These are phyloP conservation scores for Oryzaephilus surinamensis DNA, from an alignment of 1,140 invertebrate genomes.

Conservation along the genomic window DNA sequence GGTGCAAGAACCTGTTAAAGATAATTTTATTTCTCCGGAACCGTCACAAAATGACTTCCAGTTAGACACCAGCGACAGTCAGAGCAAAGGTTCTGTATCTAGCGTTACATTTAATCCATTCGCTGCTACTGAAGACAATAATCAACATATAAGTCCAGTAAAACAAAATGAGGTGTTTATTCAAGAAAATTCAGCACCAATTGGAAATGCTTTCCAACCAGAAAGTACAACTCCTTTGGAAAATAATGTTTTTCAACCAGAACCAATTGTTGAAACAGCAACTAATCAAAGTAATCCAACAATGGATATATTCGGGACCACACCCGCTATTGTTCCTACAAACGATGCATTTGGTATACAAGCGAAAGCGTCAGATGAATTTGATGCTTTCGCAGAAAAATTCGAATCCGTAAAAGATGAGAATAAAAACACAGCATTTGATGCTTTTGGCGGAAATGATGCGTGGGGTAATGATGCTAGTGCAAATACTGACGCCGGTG, in stretches of 20 bases:
- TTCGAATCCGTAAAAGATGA: slow-evolving; percentile 62
- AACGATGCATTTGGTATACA: background rate
- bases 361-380: slow-evolving; percentile 45
- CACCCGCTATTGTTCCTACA: too few relatives aligned
- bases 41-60: slow-evolving; percentile 28
- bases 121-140: slow-evolving; percentile 36
- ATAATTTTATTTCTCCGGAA: slow-evolving; percentile 29
- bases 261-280: background rate
- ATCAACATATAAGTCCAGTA: slow-evolving; percentile 9
- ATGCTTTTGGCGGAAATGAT: slow-evolving; percentile 39
- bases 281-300: background rate
- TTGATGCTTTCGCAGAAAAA: slow-evolving; percentile 77
- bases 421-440: slow-evolving; percentile 33
- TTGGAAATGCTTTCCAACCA: too few relatives aligned
- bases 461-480: slow-evolving; percentile 39
- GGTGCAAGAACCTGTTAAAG: slow-evolving; percentile 10
- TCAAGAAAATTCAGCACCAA: too few relatives aligned
- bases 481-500: slow-evolving; percentile 9
- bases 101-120: slow-evolving; percentile 40
- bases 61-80: slow-evolving; percentile 34
- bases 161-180: slow-evolving; percentile 1
- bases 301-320: slow-evolving; percentile 2
- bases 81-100: slow-evolving; percentile 33
- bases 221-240: background rate
- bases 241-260: slow-evolving; percentile 1